Conservation (phyloP, 2,888 invertebrate species). For the Cataglyphis albicans region DNA sequence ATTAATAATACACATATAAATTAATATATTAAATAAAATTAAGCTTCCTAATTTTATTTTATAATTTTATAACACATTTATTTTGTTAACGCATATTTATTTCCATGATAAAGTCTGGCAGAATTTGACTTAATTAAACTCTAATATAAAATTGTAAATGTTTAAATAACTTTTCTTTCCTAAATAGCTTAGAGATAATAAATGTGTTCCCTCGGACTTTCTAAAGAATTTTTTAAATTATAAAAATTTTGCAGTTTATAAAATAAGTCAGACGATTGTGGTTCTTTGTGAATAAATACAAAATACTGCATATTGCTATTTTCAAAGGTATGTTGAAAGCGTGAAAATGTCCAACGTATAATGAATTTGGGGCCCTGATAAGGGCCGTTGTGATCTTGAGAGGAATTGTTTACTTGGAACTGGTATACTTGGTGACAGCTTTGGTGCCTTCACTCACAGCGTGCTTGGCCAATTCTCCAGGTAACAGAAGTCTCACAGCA, state of each 20-base stretch:
- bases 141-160: neutral
- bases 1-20: neutral
- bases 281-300: neutral
- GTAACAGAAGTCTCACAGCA: slow-evolving; percentile 89
- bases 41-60: neutral
- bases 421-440: slow-evolving; percentile 88
- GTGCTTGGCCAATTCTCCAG: slow-evolving; percentile 91
- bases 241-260: neutral
- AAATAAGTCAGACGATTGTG: neutral
- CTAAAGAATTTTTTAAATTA: neutral
- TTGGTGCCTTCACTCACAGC: slow-evolving; percentile 90
- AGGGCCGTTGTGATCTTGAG: slow-evolving; percentile 69
- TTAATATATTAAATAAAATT: too few species aligned
- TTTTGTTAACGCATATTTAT: neutral
- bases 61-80: neutral
- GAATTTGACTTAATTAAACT: neutral
- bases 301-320: neutral
- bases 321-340: neutral
- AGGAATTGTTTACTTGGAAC: slow-evolving; percentile 71
- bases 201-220: neutral
- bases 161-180: neutral
- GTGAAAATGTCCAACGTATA: slow-evolving; percentile 9
- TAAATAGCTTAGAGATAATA: too few species aligned
- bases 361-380: slow-evolving; percentile 67
- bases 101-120: neutral